Evolutionary conservation across 2,797 vertebrate species (phyloP).

Genomic region (Thaleichthys pacificus): DNA sequence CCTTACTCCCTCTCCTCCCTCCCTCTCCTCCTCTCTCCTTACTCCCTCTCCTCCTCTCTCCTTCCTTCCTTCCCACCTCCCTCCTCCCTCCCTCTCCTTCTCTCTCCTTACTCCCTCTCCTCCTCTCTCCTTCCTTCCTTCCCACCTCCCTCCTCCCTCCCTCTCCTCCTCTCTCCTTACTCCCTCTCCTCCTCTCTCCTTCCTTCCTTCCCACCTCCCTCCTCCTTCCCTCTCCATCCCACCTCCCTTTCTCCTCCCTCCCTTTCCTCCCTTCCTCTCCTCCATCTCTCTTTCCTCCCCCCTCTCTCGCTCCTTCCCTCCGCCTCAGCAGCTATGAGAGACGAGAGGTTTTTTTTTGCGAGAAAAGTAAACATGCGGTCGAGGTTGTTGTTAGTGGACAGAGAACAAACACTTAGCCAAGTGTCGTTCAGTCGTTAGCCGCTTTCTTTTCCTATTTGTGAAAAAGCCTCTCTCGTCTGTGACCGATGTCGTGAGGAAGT

Average conservation of each 20-base stretch:
- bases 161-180: too few relatives aligned
- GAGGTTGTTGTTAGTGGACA: slow-evolving; percentile 58
- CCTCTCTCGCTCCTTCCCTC: too few relatives aligned
- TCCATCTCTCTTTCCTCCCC: too few relatives aligned
- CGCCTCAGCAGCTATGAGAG: slow-evolving; percentile 9
- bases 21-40: too few relatives aligned
- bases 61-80: accelerated
- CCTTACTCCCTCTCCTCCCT: too few relatives aligned
- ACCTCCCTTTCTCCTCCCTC: accelerated
- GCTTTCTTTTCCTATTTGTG: slow-evolving; percentile 23
- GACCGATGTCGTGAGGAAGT: slow-evolving; percentile 9
- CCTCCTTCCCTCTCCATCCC: too few relatives aligned
- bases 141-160: too few relatives aligned
- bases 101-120: too few relatives aligned
- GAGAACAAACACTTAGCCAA: slow-evolving; percentile 50
- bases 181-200: too few relatives aligned
- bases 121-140: accelerated
- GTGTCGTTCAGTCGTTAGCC: slow-evolving; percentile 20
- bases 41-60: accelerated
- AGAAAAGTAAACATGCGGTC: slow-evolving; percentile 45
- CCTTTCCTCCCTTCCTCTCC: too few relatives aligned
- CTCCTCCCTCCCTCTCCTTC: too few relatives aligned
- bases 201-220: accelerated
- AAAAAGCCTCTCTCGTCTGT: slow-evolving; percentile 2
- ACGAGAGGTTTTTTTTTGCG: slow-evolving; percentile 34